phyloP scores from a whole-genome alignment of 1,140 invertebrate genomes.

The Antheraea mylitta region DNA sequence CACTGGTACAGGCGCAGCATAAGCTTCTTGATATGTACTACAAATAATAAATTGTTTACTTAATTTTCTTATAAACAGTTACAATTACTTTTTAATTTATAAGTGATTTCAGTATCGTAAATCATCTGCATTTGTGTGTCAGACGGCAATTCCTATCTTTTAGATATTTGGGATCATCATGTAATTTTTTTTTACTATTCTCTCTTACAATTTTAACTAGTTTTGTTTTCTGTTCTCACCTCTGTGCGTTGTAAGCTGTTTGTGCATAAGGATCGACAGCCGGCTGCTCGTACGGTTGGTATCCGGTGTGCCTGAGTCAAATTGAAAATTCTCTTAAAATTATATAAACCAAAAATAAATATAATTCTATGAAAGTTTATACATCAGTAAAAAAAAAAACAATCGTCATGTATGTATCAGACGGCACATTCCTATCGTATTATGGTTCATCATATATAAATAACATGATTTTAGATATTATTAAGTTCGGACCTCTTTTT shows the following conservation, averaged over 20 bases:
- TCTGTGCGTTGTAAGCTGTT: conserved; percentile 49
- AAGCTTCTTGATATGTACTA: conserved; percentile 62
- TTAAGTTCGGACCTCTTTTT: too few relatives aligned
- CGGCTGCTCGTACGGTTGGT: conserved; percentile 65
- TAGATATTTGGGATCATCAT: conserved; percentile 57
- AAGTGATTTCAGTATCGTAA: conserved; percentile 37
- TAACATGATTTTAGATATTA: neutral
- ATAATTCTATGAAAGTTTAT: neutral
- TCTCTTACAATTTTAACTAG: neutral
- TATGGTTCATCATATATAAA: conserved; percentile 61
- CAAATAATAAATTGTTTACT: conserved; percentile 19
- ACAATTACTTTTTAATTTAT: neutral
- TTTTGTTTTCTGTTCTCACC: conserved; percentile 31
- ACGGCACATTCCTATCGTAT: conserved; percentile 76
- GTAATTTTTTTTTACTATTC: neutral
- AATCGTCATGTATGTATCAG: conserved; percentile 74
- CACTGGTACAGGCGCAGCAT: conserved; percentile 47
- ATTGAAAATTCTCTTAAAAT: neutral
- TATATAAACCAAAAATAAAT: neutral
- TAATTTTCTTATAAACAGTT: conserved; percentile 10
- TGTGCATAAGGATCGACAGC: conserved; percentile 56
- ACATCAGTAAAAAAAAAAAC: conserved; percentile 21
- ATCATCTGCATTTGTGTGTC: conserved; percentile 65
- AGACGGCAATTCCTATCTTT: conserved; percentile 75
- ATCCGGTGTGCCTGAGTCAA: conserved; percentile 58